A percentile compares a stretch with the other conserved stretches of the same genome.
phyloP scores from a whole-genome alignment of 2,888 invertebrate species.

The Spialia ferax region DNA sequence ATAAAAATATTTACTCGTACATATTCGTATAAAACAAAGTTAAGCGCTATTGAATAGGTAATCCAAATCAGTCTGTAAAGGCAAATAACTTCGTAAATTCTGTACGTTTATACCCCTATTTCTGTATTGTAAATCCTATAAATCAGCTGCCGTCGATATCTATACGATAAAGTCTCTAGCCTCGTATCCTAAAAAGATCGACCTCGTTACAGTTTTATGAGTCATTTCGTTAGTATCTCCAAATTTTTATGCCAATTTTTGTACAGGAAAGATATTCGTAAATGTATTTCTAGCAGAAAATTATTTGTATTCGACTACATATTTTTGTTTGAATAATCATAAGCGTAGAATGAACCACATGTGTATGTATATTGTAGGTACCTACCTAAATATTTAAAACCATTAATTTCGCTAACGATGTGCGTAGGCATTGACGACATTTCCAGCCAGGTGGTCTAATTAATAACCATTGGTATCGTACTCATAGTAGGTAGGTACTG shows the following conservation, averaged over 20 bases:
- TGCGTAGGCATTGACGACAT: constrained; percentile 22
- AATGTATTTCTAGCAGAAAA: constrained; percentile 12
- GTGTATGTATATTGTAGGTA: no score
- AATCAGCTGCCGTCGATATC: constrained; percentile 24
- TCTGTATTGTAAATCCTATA: constrained; percentile 28
- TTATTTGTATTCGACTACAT: constrained; percentile 21
- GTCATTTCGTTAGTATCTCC: not conserved
- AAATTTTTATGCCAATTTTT: not conserved
- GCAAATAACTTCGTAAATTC: constrained; percentile 19
- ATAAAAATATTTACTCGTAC: no score
- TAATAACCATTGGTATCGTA: constrained; percentile 23
- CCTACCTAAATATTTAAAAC: constrained; percentile 6
- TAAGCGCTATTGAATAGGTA: not conserved
- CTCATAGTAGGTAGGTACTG: not conserved
- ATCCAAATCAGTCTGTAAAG: not conserved
- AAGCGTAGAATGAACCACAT: no score
- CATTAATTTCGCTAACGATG: constrained; percentile 36
- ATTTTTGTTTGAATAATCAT: constrained; percentile 2
- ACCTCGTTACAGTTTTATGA: constrained; percentile 26
- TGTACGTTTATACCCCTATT: constrained; percentile 2
- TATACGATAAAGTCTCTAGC: constrained; percentile 19
- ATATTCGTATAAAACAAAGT: no score
- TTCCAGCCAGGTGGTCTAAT: constrained; percentile 30
- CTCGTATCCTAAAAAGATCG: constrained; percentile 30
- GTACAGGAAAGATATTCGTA: constrained; percentile 14